Evolutionary conservation across 2,888 invertebrate genomes (phyloP).

Genomic region (Hypercompe scribonia): DNA sequence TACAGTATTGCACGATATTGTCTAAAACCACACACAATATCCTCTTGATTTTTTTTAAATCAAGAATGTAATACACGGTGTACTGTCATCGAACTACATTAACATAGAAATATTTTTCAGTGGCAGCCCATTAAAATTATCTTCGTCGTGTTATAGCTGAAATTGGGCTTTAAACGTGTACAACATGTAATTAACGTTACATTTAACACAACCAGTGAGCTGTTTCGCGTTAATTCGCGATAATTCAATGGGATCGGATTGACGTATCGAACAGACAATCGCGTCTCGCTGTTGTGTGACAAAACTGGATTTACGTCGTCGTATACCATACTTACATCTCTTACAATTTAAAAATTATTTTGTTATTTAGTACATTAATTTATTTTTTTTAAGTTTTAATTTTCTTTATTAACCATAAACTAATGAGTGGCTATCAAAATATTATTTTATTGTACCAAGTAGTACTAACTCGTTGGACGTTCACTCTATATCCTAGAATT

Average conservation of each 20-base stretch:
- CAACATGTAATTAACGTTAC: slow-evolving; percentile 53
- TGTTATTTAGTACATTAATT: no score
- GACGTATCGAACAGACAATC: slow-evolving; percentile 25
- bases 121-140: slow-evolving; percentile 43
- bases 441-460: no score
- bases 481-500: no score
- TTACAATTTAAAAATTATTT: neutral
- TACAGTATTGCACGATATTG: neutral
- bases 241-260: slow-evolving; percentile 42
- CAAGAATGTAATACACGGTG: slow-evolving; percentile 4
- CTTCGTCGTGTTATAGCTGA: slow-evolving; percentile 39
- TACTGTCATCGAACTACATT: slow-evolving; percentile 11
- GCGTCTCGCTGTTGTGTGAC: slow-evolving; percentile 27
- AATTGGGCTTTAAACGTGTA: slow-evolving; percentile 42
- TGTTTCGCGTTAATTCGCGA: slow-evolving; percentile 40
- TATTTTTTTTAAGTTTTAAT: no score
- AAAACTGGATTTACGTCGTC: slow-evolving; percentile 26
- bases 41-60: neutral
- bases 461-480: no score
- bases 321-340: neutral
- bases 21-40: neutral
- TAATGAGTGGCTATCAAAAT: no score
- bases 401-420: no score
- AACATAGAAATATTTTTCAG: slow-evolving; percentile 40
- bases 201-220: slow-evolving; percentile 44